Evolutionary conservation across 2,797 vertebrate species (phyloP), one percentile per base, ranked within the genome.

Genomic region (Pangasius djambal): DNA sequence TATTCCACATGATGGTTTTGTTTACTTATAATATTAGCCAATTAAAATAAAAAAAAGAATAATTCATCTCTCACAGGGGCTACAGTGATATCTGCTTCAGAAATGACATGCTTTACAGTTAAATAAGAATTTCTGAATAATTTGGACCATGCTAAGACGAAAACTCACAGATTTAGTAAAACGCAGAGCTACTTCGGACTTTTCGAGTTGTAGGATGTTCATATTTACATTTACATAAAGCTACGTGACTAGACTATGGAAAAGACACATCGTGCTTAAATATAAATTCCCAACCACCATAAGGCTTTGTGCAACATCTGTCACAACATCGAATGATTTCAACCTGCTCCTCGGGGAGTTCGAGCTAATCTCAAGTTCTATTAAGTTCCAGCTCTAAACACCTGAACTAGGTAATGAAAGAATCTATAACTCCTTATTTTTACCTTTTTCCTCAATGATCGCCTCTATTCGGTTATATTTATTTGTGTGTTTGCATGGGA

Each of bases 1-100:
- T 81, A 78, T 87, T 86, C 77, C 31, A 13, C 40, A 69, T 28
- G 28, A 87, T 34, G 48, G 25, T 72, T 85, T 28, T 37, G 50
- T 82, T 81, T 63, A 61, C 77, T 90, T 72, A 57, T 10, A 81
- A 81, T 25, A 84, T 28, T 67, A 55, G 44, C 63, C 55, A 83
- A 83, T 52, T 86, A 87, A 75, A 74, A 83, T 55, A 44, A 87
- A 55, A 75, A 67, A 57, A 79, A 31, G 77, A 55, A 31, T 79
- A 4, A 34, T 34, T 20, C 18, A 16, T 13, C 1, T 59, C 31
- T 55, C 0, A 20, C 18, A 37, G 78, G 31, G 22, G 3, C 9
- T 57, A 37, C 78, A 59, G 0, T 10, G 31, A 82, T 59, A 13
- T 59, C 55, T 34, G 55, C 75, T 52, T 79, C 50, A 52, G 77